These are phyloP conservation scores for Callorhinus ursinus DNA, from an alignment of 2,113 vertebrate genomes.

Conservation along the genomic window DNA sequence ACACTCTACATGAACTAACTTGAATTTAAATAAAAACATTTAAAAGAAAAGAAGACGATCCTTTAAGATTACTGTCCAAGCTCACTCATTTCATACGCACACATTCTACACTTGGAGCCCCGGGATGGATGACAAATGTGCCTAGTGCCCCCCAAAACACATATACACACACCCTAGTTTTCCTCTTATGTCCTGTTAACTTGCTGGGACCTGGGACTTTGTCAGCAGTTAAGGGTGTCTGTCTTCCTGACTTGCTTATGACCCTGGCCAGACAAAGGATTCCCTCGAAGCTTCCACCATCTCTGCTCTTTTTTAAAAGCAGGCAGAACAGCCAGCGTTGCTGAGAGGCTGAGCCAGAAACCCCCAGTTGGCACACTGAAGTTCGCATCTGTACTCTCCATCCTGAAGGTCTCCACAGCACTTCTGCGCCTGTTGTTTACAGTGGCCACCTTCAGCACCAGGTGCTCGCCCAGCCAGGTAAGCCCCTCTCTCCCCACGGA, in stretches of 20 bases:
- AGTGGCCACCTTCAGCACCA: background rate
- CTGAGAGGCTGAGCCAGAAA: background rate
- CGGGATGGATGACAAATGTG: background rate
- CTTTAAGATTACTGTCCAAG: background rate
- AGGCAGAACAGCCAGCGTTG: background rate
- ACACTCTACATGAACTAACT: too few species aligned
- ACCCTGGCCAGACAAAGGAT: background rate
- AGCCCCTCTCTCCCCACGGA: background rate
- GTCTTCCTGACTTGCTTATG: background rate
- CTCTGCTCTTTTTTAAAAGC: slow-evolving; percentile 54
- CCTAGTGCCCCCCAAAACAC: background rate
- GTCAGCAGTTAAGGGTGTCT: background rate
- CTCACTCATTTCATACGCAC: background rate
- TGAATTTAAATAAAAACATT: too few species aligned
- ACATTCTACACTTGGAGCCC: background rate
- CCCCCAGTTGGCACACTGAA: fast-evolving
- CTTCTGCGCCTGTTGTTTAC: slow-evolving; percentile 53
- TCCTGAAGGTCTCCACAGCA: background rate
- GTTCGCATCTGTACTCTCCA: fast-evolving
- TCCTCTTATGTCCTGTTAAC: background rate
- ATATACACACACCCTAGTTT: background rate
- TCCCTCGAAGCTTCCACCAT: slow-evolving; percentile 31
- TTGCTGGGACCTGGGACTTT: background rate
- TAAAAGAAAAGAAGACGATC: background rate
- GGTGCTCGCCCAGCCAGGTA: slow-evolving; percentile 64